These are phyloP conservation scores for Ctenosaura bakeri DNA, from an alignment of 2,797 vertebrate genomes.

Conservation along the genomic window DNA sequence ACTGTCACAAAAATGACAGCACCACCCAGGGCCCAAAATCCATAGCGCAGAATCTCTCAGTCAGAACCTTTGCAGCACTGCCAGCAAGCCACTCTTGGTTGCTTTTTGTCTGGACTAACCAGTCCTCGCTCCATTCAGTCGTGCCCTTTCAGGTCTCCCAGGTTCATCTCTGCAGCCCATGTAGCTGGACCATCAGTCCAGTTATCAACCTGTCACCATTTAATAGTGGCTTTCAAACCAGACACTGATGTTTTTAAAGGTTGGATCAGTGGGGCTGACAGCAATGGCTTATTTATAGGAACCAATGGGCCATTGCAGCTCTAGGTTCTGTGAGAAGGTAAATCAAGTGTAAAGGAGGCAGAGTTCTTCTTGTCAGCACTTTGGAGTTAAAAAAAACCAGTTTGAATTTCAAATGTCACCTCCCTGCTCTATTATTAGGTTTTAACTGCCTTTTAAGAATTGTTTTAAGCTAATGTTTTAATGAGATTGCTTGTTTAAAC, in stretches of 20 bases:
- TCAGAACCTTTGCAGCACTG: no score
- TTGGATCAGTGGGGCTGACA: constrained; percentile 36
- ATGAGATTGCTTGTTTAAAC: no score
- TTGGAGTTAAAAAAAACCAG: background rate
- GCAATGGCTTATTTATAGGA: constrained; percentile 54
- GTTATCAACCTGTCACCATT: constrained; percentile 45
- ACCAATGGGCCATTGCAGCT: constrained; percentile 24
- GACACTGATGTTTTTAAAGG: constrained; percentile 48
- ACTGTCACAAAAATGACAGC: no score
- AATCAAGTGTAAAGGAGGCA: background rate
- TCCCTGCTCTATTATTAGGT: background rate
- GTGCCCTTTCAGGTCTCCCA: background rate
- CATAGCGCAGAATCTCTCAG: no score
- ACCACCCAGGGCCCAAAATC: no score
- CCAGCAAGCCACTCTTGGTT: no score
- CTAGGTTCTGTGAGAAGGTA: constrained; percentile 41
- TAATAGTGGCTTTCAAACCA: constrained; percentile 36
- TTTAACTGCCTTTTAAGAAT: no score
- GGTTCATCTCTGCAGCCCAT: background rate
- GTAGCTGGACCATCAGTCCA: background rate
- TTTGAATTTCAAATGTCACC: background rate
- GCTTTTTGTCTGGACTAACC: no score
- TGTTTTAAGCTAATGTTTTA: no score
- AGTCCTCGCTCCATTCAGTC: background rate
- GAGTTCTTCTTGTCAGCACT: background rate